A percentile compares a stretch with the other conserved stretches of the same genome.
Evolutionary conservation across 2,113 vertebrate genomes (phyloP).

Genomic region (Platichthys stellatus): DNA sequence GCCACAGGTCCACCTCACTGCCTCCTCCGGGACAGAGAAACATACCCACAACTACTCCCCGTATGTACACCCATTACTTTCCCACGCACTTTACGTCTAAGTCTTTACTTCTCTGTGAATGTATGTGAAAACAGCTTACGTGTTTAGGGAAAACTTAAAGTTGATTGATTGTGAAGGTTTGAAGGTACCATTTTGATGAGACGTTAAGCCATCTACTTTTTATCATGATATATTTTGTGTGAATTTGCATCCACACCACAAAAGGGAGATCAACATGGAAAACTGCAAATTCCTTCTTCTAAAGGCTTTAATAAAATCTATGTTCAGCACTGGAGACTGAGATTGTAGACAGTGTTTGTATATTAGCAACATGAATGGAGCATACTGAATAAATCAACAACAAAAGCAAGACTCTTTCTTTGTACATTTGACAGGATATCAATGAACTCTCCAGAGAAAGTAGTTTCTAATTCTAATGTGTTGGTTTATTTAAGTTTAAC

Average conservation of each 20-base stretch:
- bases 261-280: no score
- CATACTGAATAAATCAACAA: background rate
- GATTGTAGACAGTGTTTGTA: no score
- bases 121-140: background rate
- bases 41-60: conserved; percentile 78
- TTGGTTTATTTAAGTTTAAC: background rate
- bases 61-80: conserved; percentile 68
- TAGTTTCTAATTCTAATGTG: background rate
- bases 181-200: background rate
- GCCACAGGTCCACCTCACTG: conserved; percentile 90
- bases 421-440: background rate
- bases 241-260: no score
- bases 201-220: no score
- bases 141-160: background rate
- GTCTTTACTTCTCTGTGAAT: background rate
- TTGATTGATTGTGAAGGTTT: background rate
- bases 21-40: conserved; percentile 87
- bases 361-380: no score
- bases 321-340: no score
- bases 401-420: background rate
- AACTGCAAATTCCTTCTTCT: no score
- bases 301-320: no score
- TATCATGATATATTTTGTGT: no score
- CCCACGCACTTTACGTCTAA: background rate
- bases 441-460: background rate